Evolutionary conservation across 2,797 vertebrate species (phyloP).

Genomic region (Neosilurus mollespiculum): DNA sequence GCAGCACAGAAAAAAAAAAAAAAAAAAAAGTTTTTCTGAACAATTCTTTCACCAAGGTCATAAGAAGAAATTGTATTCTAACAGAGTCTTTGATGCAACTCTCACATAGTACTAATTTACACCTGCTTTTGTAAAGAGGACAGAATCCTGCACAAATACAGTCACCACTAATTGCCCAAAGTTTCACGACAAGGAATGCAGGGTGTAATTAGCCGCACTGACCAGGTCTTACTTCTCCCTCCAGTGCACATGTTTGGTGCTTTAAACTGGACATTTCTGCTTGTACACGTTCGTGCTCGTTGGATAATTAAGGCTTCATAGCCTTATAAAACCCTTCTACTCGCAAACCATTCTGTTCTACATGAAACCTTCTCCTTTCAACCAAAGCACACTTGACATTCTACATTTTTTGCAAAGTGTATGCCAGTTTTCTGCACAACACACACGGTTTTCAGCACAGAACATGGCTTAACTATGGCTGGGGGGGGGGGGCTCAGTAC

Average conservation of each 20-base stretch:
- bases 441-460: not conserved
- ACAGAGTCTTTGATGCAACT: not conserved
- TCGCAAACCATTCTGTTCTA: not conserved
- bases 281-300: not conserved
- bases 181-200: not conserved
- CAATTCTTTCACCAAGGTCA: not conserved
- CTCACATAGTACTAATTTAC: constrained; percentile 14
- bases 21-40: not conserved
- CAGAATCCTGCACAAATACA: not conserved
- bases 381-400: not conserved
- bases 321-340: constrained; percentile 4
- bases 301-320: constrained; percentile 18
- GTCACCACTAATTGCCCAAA: not conserved
- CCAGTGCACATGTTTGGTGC: not conserved
- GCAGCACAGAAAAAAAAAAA: not conserved
- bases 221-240: not conserved
- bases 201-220: not conserved
- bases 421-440: not conserved
- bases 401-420: not conserved
- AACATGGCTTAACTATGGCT: not conserved
- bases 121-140: constrained; percentile 18
- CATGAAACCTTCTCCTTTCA: not conserved
- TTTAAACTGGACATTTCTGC: not conserved
- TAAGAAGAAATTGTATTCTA: not conserved
- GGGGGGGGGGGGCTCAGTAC: not conserved